Percentiles rank a stretch among this genome's conserved stretches.
Conservation (phyloP, 2,888 invertebrate species). For the Acrobasis suavella region DNA sequence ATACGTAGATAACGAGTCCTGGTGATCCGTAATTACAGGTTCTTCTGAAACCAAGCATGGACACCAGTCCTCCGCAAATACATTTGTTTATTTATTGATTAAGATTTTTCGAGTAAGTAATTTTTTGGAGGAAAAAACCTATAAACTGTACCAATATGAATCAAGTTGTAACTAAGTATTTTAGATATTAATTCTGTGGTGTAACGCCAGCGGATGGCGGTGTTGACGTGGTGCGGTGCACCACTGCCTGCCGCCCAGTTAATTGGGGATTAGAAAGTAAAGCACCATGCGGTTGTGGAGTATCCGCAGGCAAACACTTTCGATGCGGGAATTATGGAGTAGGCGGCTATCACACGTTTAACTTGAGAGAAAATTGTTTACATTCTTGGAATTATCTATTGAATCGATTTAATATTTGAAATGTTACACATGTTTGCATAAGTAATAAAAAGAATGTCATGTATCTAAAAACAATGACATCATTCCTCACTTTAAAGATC, state of each 20-base stretch:
- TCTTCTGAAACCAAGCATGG: too few relatives aligned
- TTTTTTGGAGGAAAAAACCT: too few relatives aligned
- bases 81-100: too few relatives aligned
- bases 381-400: not conserved
- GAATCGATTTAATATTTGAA: not conserved
- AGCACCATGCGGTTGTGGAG: not conserved
- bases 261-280: conserved; percentile 18
- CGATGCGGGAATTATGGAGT: conserved; percentile 7
- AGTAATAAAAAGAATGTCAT: not conserved
- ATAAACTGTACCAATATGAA: too few relatives aligned
- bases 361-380: conserved; percentile 1
- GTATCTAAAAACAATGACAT: conserved; percentile 9
- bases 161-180: too few relatives aligned
- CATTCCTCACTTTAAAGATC: not conserved
- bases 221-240: not conserved
- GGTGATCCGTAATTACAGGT: too few relatives aligned
- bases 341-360: not conserved
- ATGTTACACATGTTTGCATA: not conserved
- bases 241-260: conserved; percentile 10
- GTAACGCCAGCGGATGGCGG: conserved; percentile 5
- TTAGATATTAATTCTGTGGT: not conserved
- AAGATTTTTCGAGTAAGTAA: too few relatives aligned
- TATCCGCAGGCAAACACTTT: conserved; percentile 15
- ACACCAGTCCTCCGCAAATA: too few relatives aligned
- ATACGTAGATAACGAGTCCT: too few relatives aligned